phyloP scores from a whole-genome alignment of 2,888 invertebrate genomes.

The Drosophila tanythrix region DNA sequence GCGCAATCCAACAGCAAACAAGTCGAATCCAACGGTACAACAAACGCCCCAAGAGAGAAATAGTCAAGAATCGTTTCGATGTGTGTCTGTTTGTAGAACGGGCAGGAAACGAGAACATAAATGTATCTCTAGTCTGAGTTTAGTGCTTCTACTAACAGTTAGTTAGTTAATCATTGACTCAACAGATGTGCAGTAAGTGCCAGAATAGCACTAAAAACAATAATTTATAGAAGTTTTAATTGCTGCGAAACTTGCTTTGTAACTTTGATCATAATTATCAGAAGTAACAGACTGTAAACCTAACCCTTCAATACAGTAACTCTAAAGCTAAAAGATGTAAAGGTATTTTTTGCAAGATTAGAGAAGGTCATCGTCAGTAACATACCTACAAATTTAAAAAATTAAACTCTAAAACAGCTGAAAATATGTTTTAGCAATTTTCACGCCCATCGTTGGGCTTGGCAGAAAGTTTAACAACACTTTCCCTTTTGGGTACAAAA shows the following conservation, averaged over 20 bases:
- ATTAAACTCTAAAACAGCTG: not conserved
- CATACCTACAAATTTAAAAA: not conserved
- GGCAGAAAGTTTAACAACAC: not conserved
- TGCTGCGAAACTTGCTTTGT: not conserved
- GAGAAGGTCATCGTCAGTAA: constrained; percentile 1
- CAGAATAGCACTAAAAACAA: not conserved
- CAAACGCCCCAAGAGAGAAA: constrained; percentile 51
- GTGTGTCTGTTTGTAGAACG: constrained; percentile 10
- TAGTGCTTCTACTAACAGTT: constrained; percentile 9
- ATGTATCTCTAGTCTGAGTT: not conserved
- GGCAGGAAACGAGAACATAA: constrained; percentile 3
- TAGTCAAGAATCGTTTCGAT: constrained; percentile 44
- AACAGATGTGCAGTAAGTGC: constrained; percentile 4
- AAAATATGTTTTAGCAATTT: not conserved
- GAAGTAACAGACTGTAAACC: not conserved
- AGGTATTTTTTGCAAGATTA: not conserved
- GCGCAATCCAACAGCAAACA: constrained; percentile 45
- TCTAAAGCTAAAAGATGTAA: not conserved
- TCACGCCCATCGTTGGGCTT: not conserved
- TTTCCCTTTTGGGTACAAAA: not conserved
- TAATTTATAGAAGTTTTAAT: not conserved
- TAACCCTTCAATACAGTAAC: not conserved
- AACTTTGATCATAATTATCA: not conserved
- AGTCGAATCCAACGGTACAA: constrained; percentile 51
- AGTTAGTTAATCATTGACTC: not conserved